These are phyloP conservation scores for Xiphophorus couchianus DNA, from an alignment of 2,113 vertebrate genomes.

Conservation along the genomic window DNA sequence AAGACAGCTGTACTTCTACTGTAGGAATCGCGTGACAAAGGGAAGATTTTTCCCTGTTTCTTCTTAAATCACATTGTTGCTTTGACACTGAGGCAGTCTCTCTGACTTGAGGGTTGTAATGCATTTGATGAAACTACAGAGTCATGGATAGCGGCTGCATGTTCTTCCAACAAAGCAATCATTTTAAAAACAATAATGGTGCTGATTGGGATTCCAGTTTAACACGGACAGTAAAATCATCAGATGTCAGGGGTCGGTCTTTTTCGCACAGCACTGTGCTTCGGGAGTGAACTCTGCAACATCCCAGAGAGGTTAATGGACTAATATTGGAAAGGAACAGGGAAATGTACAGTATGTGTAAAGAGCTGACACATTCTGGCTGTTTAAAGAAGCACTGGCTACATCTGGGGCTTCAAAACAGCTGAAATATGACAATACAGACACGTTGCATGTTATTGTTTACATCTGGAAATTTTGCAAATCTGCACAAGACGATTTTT, in stretches of 20 bases:
- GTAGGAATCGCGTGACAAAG: conserved; percentile 1
- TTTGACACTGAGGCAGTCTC: conserved; percentile 50
- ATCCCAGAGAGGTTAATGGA: conserved; percentile 49
- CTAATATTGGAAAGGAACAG: conserved; percentile 22
- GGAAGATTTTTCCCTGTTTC: conserved; percentile 4
- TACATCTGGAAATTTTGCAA: too few species aligned
- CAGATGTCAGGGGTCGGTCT: conserved; percentile 49
- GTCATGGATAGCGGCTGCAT: conserved; percentile 6
- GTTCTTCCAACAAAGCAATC: conserved; percentile 8
- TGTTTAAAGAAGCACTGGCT: too few species aligned
- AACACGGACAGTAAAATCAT: conserved; percentile 23
- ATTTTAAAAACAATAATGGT: conserved; percentile 20
- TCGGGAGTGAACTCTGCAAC: conserved; percentile 40
- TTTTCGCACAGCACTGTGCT: conserved; percentile 33
- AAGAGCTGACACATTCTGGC: neutral
- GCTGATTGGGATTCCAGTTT: conserved; percentile 1
- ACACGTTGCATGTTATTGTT: too few species aligned
- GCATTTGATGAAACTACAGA: neutral
- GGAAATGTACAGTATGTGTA: neutral
- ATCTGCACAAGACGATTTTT: too few species aligned
- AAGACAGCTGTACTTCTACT: neutral
- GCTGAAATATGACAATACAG: too few species aligned
- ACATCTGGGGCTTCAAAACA: too few species aligned
- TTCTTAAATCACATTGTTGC: conserved; percentile 9
- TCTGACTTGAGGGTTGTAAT: conserved; percentile 15